Conservation (phyloP, 1,140 invertebrate genomes). For the Ostrea edulis region DNA sequence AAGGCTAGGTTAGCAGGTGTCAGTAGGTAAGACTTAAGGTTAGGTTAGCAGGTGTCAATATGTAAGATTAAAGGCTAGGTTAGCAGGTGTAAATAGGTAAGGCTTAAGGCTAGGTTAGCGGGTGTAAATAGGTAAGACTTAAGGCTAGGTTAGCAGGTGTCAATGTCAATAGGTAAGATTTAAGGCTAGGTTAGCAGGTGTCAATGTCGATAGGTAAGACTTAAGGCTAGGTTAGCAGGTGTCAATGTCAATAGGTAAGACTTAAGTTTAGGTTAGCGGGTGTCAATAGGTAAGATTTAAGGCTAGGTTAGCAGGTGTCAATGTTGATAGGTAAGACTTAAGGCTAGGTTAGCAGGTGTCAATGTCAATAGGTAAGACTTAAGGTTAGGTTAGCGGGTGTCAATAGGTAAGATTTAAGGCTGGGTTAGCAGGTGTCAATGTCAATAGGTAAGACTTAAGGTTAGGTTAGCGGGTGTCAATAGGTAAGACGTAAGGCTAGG, state of each 20-base stretch:
- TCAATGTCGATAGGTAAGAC: conserved; percentile 86
- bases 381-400: conserved; percentile 74
- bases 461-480: conserved; percentile 82
- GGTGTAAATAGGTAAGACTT: conserved; percentile 85
- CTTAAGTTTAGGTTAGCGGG: too few species aligned
- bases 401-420: conserved; percentile 83
- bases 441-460: conserved; percentile 85
- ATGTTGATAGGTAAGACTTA: conserved; percentile 85
- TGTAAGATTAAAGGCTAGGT: conserved; percentile 72
- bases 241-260: conserved; percentile 86
- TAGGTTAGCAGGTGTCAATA: conserved; percentile 83
- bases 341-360: too few species aligned
- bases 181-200: too few species aligned
- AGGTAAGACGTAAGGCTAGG: conserved; percentile 77
- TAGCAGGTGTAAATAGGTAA: conserved; percentile 85
- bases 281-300: conserved; percentile 85
- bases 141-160: too few species aligned
- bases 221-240: too few species aligned
- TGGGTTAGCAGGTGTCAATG: conserved; percentile 28
- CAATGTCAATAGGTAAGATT: conserved; percentile 86
- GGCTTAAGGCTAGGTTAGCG: too few species aligned
- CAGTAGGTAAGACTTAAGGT: conserved; percentile 83
- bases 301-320: too few species aligned
- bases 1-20: too few species aligned
- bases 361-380: conserved; percentile 86